These are phyloP conservation scores for Plecotus auritus DNA, from an alignment of 2,113 vertebrate species.

Conservation along the genomic window DNA sequence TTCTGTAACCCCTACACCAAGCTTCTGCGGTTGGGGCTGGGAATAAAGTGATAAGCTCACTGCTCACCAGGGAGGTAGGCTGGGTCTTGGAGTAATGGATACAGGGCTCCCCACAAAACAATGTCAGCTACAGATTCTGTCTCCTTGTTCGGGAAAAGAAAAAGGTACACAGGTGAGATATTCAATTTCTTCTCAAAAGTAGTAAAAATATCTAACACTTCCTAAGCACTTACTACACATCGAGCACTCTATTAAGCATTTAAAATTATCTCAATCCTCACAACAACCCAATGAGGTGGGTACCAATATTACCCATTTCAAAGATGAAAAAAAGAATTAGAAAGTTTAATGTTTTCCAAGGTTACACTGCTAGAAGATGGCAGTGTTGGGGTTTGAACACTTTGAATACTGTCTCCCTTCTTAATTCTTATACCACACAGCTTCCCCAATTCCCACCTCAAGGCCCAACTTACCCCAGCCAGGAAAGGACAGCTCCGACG, in stretches of 20 bases:
- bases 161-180: not conserved
- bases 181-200: not conserved
- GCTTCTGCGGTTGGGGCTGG: not conserved
- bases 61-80: slow-evolving; percentile 75
- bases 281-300: not conserved
- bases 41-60: not conserved
- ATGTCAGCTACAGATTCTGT: slow-evolving; percentile 86
- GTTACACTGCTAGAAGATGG: not conserved
- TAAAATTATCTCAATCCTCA: not conserved
- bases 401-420: not conserved
- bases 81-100: slow-evolving; percentile 84
- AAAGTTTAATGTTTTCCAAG: not conserved
- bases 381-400: not conserved
- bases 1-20: fast-evolving
- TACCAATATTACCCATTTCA: not conserved
- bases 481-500: slow-evolving; percentile 80
- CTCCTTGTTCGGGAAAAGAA: slow-evolving; percentile 77
- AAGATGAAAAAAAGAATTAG: not conserved
- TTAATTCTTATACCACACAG: not conserved
- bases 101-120: slow-evolving; percentile 89
- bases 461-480: slow-evolving; percentile 81
- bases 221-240: not conserved
- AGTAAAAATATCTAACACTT: not conserved
- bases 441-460: not conserved
- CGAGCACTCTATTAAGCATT: not conserved